Percentiles rank a stretch among this genome's conserved stretches.
Evolutionary conservation across 1,140 invertebrate species (phyloP).

Genomic region (Heliothis subflexa): DNA sequence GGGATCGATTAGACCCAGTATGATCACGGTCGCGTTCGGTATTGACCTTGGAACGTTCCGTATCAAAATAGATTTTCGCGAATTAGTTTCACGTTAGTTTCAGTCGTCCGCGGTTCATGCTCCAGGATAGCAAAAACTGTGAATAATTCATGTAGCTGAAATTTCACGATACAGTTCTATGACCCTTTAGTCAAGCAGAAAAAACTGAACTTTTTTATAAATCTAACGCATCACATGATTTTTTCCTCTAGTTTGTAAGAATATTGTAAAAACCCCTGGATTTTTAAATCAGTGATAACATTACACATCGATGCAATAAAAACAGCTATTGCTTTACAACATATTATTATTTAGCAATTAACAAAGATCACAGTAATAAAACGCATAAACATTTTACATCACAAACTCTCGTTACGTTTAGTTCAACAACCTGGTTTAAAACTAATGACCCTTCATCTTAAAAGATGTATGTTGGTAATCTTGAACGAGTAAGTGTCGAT

Average conservation of each 20-base stretch:
- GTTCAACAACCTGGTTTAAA: slow-evolving; percentile 8
- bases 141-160: background rate
- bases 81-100: background rate
- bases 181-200: slow-evolving; percentile 1
- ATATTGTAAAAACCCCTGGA: slow-evolving; percentile 4
- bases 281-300: background rate
- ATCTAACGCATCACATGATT: too few species aligned
- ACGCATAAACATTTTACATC: background rate
- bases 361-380: slow-evolving; percentile 15
- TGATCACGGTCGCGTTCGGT: background rate
- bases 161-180: background rate
- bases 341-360: background rate
- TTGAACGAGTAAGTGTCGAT: slow-evolving; percentile 21
- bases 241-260: background rate
- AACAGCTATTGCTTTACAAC: slow-evolving; percentile 10
- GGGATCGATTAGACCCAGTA: background rate
- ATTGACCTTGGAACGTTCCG: slow-evolving; percentile 19
- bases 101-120: background rate
- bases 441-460: background rate
- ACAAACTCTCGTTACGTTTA: background rate
- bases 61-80: slow-evolving; percentile 27
- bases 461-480: slow-evolving; percentile 18
- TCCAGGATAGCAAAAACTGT: slow-evolving; percentile 14
- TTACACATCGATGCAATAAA: slow-evolving; percentile 20
- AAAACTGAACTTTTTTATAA: background rate